These are phyloP conservation scores for Melipona beecheii DNA, from an alignment of 2,888 invertebrate species.

Conservation along the genomic window DNA sequence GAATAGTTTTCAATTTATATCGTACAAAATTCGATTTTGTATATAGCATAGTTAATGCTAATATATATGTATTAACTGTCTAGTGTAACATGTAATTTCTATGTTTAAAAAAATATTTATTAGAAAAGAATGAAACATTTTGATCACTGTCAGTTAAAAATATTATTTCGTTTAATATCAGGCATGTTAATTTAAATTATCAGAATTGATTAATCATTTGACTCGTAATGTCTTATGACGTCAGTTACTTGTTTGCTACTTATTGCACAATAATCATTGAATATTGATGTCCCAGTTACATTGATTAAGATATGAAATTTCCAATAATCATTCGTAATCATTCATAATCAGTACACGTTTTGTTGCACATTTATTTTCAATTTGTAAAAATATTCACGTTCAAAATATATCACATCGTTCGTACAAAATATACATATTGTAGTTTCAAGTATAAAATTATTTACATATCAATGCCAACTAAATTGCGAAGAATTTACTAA, in stretches of 20 bases:
- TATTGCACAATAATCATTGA: background rate
- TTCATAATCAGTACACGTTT: background rate
- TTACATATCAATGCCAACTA: background rate
- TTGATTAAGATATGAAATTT: background rate
- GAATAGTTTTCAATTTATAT: background rate
- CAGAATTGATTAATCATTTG: background rate
- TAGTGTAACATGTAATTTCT: background rate
- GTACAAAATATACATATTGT: background rate
- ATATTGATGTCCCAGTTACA: background rate
- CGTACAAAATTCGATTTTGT: background rate
- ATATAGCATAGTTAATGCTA: background rate
- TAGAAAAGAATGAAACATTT: background rate
- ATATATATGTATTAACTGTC: background rate
- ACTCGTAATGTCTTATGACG: no score
- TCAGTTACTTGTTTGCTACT: no score
- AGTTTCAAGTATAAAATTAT: background rate
- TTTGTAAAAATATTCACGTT: background rate
- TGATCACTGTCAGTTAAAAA: background rate
- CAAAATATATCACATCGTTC: background rate
- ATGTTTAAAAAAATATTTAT: background rate
- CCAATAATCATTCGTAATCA: background rate
- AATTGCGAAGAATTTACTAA: constrained; percentile 31
- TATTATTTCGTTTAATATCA: background rate
- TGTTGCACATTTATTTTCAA: background rate
- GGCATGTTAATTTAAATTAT: no score